Conservation (phyloP, 30 jellyfish, hydroid and myxozoan species). For the Calvadosia cruxmelitensis region DNA sequence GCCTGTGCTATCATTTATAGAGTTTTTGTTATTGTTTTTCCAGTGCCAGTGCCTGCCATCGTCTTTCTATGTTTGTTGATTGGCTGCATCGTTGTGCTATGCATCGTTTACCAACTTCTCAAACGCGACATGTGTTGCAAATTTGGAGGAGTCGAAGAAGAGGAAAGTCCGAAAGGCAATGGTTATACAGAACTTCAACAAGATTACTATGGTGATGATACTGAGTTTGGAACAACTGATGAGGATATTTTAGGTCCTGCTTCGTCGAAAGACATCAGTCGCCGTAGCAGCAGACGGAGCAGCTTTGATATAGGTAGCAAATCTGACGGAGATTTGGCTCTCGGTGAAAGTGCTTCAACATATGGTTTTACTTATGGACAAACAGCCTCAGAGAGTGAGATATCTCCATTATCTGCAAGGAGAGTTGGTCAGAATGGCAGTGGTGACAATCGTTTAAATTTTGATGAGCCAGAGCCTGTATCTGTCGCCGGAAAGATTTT, state of each 20-base stretch:
- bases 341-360: slow-evolving; percentile 80
- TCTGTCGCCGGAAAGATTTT: slow-evolving; percentile 66
- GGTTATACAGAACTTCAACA: slow-evolving; percentile 81
- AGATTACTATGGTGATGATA: slow-evolving; percentile 60
- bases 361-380: slow-evolving; percentile 53
- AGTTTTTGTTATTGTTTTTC: not conserved
- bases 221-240: slow-evolving; percentile 73
- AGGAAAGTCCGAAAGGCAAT: slow-evolving; percentile 48
- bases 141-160: slow-evolving; percentile 58
- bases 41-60: slow-evolving; percentile 92
- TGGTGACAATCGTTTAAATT: slow-evolving; percentile 56
- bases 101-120: slow-evolving; percentile 79
- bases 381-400: slow-evolving; percentile 59
- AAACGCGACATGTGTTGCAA: slow-evolving; percentile 92
- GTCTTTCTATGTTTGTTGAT: slow-evolving; percentile 69
- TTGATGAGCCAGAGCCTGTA: slow-evolving; percentile 58
- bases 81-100: slow-evolving; percentile 73
- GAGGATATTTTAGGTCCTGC: slow-evolving; percentile 67
- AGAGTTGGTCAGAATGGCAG: slow-evolving; percentile 43
- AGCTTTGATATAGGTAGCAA: slow-evolving; percentile 71
- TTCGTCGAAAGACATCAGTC: slow-evolving; percentile 63
- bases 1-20: too few relatives aligned
- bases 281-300: slow-evolving; percentile 83
- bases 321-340: slow-evolving; percentile 69
- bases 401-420: slow-evolving; percentile 47